These are phyloP conservation scores for Pachyrhynchus sulphureomaculatus DNA, from an alignment of 1,140 invertebrate genomes.

Conservation along the genomic window DNA sequence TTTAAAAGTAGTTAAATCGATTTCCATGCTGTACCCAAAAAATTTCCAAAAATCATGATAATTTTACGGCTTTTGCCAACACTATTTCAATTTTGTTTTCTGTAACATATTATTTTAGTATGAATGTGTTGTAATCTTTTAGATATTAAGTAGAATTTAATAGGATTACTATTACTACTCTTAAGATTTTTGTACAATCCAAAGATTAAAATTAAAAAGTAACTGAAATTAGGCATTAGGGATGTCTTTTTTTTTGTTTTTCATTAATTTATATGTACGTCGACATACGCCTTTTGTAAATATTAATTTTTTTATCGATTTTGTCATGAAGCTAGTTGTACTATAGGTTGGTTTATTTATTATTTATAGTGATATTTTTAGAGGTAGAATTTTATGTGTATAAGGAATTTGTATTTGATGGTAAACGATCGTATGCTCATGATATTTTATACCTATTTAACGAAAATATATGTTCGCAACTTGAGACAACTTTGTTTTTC, in stretches of 20 bases:
- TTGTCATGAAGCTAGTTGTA: constrained; percentile 15
- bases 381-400: constrained; percentile 23
- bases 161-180: constrained; percentile 37
- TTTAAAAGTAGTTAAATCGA: too few species aligned
- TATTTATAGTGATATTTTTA: constrained; percentile 28
- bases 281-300: constrained; percentile 16
- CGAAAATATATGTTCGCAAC: constrained; percentile 25
- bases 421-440: constrained; percentile 26
- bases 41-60: background rate
- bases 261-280: constrained; percentile 15
- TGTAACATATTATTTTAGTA: constrained; percentile 36
- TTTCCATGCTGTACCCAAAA: background rate
- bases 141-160: constrained; percentile 8
- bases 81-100: constrained; percentile 13
- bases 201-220: constrained; percentile 44
- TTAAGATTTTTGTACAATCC: constrained; percentile 50
- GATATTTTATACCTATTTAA: constrained; percentile 33
- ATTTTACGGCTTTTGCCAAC: too few species aligned
- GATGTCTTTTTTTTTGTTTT: background rate
- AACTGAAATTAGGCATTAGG: constrained; percentile 29
- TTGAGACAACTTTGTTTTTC: too few species aligned
- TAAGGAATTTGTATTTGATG: constrained; percentile 26
- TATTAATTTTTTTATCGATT: constrained; percentile 24
- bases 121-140: constrained; percentile 37
- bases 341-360: constrained; percentile 16